Conservation (phyloP, 2,113 vertebrate species). For the Azemiops feae region DNA sequence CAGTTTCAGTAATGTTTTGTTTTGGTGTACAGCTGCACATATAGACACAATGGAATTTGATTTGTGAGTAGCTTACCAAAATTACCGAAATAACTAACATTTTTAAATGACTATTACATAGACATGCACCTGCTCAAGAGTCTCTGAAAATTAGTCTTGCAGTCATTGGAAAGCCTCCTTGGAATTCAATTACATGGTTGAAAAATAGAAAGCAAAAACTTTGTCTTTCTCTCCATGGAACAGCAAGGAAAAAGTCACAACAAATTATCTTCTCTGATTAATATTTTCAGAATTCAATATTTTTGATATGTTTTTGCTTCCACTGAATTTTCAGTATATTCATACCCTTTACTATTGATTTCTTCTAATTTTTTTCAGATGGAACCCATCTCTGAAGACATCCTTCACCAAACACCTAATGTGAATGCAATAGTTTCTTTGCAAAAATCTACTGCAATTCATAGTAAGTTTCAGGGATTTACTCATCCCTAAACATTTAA, state of each 20-base stretch:
- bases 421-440: constrained; percentile 74
- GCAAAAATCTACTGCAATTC: constrained; percentile 78
- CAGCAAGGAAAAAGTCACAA: constrained; percentile 49
- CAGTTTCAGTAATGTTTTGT: constrained; percentile 57
- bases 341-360: constrained; percentile 43
- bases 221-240: constrained; percentile 46
- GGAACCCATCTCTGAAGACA: constrained; percentile 73
- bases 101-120: constrained; percentile 73
- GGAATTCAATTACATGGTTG: constrained; percentile 74
- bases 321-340: constrained; percentile 56
- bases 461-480: constrained; percentile 72
- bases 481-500: neutral
- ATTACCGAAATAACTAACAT: constrained; percentile 73
- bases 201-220: constrained; percentile 68
- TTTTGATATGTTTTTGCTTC: constrained; percentile 59
- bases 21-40: constrained; percentile 65
- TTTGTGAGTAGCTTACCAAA: constrained; percentile 69
- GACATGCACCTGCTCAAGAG: constrained; percentile 74
- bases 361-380: constrained; percentile 71
- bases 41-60: constrained; percentile 67
- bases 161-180: constrained; percentile 72
- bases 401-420: constrained; percentile 73
- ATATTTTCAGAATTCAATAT: constrained; percentile 55
- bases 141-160: constrained; percentile 72
- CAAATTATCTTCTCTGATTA: constrained; percentile 55